These are phyloP conservation scores for Parazoanthus swiftii DNA, from an alignment of 92 coral and sea anemone genomes.

Conservation along the genomic window DNA sequence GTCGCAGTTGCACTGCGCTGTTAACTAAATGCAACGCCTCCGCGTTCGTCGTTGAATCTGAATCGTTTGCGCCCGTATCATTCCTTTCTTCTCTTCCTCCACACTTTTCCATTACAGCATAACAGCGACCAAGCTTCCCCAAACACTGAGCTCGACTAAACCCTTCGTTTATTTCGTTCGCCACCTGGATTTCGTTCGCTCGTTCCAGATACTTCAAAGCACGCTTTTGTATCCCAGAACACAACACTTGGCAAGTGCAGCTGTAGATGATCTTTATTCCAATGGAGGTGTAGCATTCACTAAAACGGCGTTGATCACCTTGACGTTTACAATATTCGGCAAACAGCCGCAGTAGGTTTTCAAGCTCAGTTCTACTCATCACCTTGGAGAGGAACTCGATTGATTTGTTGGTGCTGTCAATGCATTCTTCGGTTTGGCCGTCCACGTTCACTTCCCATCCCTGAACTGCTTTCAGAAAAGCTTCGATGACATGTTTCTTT, in stretches of 20 bases:
- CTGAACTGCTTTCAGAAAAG: constrained; percentile 1
- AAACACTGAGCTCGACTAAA: constrained; percentile 6
- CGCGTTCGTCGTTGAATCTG: no score
- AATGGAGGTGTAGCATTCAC: no score
- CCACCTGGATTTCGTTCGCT: background rate
- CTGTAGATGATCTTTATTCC: no score
- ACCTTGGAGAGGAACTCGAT: constrained; percentile 10
- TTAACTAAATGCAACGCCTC: background rate
- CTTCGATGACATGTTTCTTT: background rate
- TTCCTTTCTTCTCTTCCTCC: no score
- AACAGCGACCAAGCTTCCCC: background rate
- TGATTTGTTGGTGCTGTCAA: background rate
- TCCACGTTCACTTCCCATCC: constrained; percentile 16
- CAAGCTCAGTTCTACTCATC: background rate
- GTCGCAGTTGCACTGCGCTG: background rate
- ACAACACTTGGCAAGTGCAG: background rate
- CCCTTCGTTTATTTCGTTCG: background rate
- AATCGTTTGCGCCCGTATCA: no score
- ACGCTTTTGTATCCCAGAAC: background rate
- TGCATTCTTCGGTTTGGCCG: background rate
- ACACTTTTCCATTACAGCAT: background rate
- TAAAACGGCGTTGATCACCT: background rate
- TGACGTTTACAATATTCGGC: background rate
- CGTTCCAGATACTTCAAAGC: background rate
- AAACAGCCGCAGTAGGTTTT: background rate